Percentiles rank a stretch among this genome's conserved stretches.
Evolutionary conservation across 2,797 vertebrate genomes (phyloP).

Genomic region (Acropternis orthonyx): DNA sequence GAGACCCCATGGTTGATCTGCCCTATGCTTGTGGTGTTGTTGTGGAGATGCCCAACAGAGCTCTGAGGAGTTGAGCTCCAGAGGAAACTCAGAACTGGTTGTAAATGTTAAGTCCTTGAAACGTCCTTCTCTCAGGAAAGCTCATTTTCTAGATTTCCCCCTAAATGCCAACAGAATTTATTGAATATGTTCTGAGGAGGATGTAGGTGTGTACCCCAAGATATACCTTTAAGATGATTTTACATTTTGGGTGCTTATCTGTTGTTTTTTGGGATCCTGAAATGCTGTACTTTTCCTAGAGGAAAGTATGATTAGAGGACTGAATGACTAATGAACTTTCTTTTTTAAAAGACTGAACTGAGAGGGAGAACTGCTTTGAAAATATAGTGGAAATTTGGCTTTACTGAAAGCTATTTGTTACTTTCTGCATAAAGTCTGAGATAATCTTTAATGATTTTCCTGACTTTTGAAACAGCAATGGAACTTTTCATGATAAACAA

Average conservation of each 20-base stretch:
- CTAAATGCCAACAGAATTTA: neutral
- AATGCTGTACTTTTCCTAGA: neutral
- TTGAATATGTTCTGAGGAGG: neutral
- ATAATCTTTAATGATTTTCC: neutral
- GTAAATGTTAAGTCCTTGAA: neutral
- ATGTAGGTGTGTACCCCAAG: accelerated
- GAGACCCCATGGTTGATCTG: neutral
- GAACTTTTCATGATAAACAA: neutral
- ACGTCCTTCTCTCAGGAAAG: neutral
- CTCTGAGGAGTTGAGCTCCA: neutral
- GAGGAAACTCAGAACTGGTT: neutral
- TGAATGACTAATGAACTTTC: neutral
- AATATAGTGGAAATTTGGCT: neutral
- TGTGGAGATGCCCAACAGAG: neutral
- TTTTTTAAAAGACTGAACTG: neutral
- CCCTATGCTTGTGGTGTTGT: neutral
- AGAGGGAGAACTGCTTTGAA: neutral
- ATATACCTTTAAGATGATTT: neutral
- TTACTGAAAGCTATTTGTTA: neutral
- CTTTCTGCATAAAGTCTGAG: neutral
- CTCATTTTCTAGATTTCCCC: neutral
- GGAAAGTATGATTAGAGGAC: neutral
- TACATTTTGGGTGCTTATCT: neutral
- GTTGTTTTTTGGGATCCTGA: neutral
- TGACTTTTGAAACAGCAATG: neutral